phyloP scores from a whole-genome alignment of 2,888 invertebrate genomes.

The Trissoscelio sp. region DNA sequence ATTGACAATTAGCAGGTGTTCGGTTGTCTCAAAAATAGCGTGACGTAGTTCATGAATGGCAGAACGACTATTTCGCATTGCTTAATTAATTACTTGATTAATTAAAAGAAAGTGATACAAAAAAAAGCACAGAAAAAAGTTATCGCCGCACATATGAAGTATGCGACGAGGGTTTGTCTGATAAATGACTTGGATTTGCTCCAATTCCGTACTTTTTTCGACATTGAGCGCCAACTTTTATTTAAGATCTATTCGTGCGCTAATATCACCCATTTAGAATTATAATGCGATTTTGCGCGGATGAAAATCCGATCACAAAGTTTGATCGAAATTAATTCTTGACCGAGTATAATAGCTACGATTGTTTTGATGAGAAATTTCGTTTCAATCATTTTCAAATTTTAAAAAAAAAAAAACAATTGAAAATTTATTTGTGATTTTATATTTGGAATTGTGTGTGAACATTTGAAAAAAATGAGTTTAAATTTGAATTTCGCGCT shows the following conservation, averaged over 20 bases:
- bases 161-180: background rate
- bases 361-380: no score
- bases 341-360: no score
- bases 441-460: no score
- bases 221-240: constrained; percentile 31
- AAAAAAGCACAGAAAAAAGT: background rate
- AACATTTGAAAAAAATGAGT: no score
- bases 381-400: no score
- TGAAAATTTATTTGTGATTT: no score
- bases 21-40: no score
- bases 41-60: no score
- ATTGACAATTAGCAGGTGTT: no score
- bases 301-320: no score
- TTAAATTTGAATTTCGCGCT: no score
- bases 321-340: constrained; percentile 4
- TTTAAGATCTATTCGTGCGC: constrained; percentile 41
- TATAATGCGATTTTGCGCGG: constrained; percentile 2
- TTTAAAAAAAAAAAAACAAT: no score
- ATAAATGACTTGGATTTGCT: constrained; percentile 39
- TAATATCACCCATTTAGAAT: constrained; percentile 43
- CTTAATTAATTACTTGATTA: constrained; percentile 20
- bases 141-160: background rate
- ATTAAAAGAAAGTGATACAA: constrained; percentile 7
- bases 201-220: constrained; percentile 38
- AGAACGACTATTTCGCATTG: background rate